These are phyloP conservation scores for Burhinus bistriatus DNA, from an alignment of 2,113 vertebrate genomes.

Conservation along the genomic window DNA sequence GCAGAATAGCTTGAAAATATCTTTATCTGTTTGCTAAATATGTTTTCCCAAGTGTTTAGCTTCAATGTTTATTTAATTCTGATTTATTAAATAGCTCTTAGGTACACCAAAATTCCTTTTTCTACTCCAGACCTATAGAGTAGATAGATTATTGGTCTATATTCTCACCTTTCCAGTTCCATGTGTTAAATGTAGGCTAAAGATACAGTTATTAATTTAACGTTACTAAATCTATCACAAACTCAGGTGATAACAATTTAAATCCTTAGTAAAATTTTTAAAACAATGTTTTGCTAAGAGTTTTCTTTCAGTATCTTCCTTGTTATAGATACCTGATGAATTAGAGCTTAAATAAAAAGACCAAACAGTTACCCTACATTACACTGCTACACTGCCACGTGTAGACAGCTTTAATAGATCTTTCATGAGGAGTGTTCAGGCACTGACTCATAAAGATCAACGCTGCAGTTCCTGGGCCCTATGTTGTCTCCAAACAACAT, in stretches of 20 bases:
- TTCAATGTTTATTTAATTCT: neutral
- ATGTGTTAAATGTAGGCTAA: neutral
- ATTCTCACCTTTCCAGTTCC: neutral
- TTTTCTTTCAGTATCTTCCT: neutral
- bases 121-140: neutral
- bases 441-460: fast-evolving
- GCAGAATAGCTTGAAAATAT: neutral
- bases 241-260: neutral
- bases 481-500: neutral
- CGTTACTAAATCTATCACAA: neutral
- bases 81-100: neutral
- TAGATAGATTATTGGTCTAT: neutral
- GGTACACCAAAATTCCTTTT: neutral
- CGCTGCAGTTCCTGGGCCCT: neutral
- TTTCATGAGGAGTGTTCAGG: neutral
- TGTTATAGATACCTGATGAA: neutral
- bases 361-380: neutral
- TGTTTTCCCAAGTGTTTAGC: neutral
- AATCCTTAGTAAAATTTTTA: neutral
- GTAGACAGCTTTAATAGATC: neutral
- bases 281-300: neutral
- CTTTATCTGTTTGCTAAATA: neutral
- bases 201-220: neutral
- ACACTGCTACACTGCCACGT: neutral
- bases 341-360: neutral